A percentile compares a stretch with the other conserved stretches of the same genome.
Conservation (phyloP, 1,140 invertebrate species). For the Portunus trituberculatus region DNA sequence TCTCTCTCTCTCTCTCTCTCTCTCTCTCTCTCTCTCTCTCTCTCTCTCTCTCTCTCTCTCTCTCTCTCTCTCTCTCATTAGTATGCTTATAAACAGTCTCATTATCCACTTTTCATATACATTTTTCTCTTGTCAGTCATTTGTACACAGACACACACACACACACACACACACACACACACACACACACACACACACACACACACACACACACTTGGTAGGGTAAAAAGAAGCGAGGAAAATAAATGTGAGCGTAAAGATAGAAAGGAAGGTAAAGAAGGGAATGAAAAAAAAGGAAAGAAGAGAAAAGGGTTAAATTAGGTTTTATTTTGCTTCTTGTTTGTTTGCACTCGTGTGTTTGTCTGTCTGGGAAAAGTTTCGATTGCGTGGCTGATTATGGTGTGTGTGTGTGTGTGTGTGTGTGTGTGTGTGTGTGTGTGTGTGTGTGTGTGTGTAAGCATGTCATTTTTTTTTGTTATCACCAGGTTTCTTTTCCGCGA, state of each 20-base stretch:
- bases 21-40: too few species aligned
- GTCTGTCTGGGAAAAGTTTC: neutral
- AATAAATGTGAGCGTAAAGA: too few species aligned
- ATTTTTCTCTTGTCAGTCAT: too few species aligned
- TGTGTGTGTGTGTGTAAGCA: constrained; percentile 3
- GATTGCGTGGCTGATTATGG: neutral
- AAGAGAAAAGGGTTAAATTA: too few species aligned
- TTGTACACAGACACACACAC: constrained; percentile 27
- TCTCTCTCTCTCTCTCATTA: too few species aligned
- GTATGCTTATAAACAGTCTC: too few species aligned
- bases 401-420: neutral
- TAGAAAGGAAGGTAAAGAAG: too few species aligned
- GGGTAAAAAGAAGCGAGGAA: too few species aligned
- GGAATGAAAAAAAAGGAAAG: too few species aligned
- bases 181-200: constrained; percentile 45
- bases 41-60: too few species aligned
- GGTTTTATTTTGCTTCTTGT: too few species aligned
- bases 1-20: too few species aligned
- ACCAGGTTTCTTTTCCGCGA: neutral
- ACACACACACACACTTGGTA: neutral
- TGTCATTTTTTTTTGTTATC: neutral
- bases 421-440: constrained; percentile 20
- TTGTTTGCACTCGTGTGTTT: neutral
- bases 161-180: constrained; percentile 45
- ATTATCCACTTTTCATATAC: neutral